Conservation (phyloP, 1,140 invertebrate species). For the silkworm (Bombyx mori) region ASM3026992v2 NC_085113.1:9173501-9174000, state of each 20-base stretch:
- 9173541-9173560: conserved; percentile 65
- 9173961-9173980: conserved; percentile 68
- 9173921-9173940: conserved; percentile 74
- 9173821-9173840: conserved; percentile 76
- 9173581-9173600: conserved; percentile 73
- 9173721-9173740: conserved; percentile 69
- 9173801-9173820: conserved; percentile 68
- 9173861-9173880: conserved; percentile 75
- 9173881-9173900: conserved; percentile 73
- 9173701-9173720: conserved; percentile 71
- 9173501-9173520: conserved; percentile 46
- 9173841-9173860: conserved; percentile 76
- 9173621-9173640: conserved; percentile 78
- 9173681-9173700: conserved; percentile 69
- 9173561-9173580: conserved; percentile 67
- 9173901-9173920: conserved; percentile 74
- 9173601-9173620: conserved; percentile 79
- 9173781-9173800: conserved; percentile 71
- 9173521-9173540: conserved; percentile 52
- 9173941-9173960: conserved; percentile 64
- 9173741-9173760: conserved; percentile 70
- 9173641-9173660: conserved; percentile 76
- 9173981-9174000: conserved; percentile 68
- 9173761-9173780: conserved; percentile 71
- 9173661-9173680: conserved; percentile 72